Evolutionary conservation across 2,113 vertebrate species (phyloP), one percentile per base, ranked within the genome.

Genomic region (Lathamus discolor): DNA sequence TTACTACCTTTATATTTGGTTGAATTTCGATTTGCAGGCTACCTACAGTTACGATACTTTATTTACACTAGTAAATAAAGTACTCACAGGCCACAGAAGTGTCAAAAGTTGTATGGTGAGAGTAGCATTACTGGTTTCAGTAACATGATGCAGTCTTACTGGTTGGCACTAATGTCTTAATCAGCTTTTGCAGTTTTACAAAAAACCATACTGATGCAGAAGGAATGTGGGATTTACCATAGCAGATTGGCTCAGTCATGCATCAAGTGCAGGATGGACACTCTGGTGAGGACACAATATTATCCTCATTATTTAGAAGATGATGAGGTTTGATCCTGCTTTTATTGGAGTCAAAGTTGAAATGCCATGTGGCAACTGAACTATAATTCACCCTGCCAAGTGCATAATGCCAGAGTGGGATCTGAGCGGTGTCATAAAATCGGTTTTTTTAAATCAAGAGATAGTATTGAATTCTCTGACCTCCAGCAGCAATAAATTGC

Each of bases 351-450:
- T 48, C 37, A 96, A 41, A 89, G 75, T 63, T 77, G 87, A 92
- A 91, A 81, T 66, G 55, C 25, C 54, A 52, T 11, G 52, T 62
- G 78, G 83, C 25, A 92, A 54, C 24, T 70, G 95, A 92, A 59
- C 67, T 27, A 37, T 72, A 94, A 95, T 75, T 97, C 92, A 85
- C 37, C 11, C 16, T 41, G 52, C 91, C 44, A 95, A 82, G 52
- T 83, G 27, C 2, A 1, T 2, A 5, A 79, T 92, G 73, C 37
- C 29, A 20, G 24, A 72, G 9, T 49, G 54, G 49, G 70, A 86
- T 67, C 27, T 24, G 33, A 93, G 35, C 11, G 2, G 66, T 51
- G 41, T 67, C 51, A 80, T 94, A 92, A 96, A 95, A 89, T 59
- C 31, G 89, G 57, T 17, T 85, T 44, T 28, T 81, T 4, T 28